Conservation (phyloP, 2,797 vertebrate species). For the Melanotaenia parkinsoni region DNA sequence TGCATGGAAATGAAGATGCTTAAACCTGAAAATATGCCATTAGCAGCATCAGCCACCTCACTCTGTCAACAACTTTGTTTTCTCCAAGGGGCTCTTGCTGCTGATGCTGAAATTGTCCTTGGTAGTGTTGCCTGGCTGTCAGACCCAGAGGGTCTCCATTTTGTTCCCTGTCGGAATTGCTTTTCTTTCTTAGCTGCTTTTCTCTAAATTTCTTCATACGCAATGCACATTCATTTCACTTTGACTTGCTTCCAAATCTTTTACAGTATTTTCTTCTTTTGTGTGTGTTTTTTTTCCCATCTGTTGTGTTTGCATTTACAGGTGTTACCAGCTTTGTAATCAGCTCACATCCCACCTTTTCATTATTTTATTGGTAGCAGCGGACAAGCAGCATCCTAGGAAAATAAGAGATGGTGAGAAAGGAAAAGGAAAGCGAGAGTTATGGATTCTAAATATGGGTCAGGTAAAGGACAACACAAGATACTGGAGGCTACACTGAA, state of each 20-base stretch:
- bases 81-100: conserved; percentile 42
- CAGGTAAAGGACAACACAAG: conserved; percentile 45
- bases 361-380: conserved; percentile 64
- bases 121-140: conserved; percentile 55
- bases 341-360: conserved; percentile 51
- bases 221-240: not conserved
- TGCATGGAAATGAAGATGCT: conserved; percentile 62
- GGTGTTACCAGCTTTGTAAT: conserved; percentile 50
- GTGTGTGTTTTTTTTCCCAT: conserved; percentile 8
- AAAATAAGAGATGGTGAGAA: not conserved
- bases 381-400: conserved; percentile 65
- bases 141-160: conserved; percentile 44
- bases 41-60: conserved; percentile 62
- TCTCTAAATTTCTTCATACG: conserved; percentile 2
- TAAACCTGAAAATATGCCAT: conserved; percentile 72
- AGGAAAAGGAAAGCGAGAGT: conserved; percentile 35
- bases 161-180: conserved; percentile 7
- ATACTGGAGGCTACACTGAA: conserved; percentile 29
- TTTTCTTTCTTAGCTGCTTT: conserved; percentile 22
- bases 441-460: conserved; percentile 54
- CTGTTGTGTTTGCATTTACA: conserved; percentile 33
- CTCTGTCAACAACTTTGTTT: conserved; percentile 39
- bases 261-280: not conserved
- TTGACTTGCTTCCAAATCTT: conserved; percentile 1
- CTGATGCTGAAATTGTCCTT: conserved; percentile 68